Evolutionary conservation across 2,797 vertebrate species (phyloP).

Genomic region (Paramormyrops hopkinsi): DNA sequence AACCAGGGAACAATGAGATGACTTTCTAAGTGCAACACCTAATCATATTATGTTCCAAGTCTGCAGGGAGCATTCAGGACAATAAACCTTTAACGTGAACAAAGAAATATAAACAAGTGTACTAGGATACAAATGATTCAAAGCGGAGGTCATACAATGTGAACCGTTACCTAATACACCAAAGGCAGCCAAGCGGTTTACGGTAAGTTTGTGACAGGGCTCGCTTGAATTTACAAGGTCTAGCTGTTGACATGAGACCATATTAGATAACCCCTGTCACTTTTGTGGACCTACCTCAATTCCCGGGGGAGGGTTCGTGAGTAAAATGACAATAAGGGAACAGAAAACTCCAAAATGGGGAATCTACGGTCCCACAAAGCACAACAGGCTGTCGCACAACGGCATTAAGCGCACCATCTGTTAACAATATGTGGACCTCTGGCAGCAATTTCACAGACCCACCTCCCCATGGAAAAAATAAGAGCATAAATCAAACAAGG

Average conservation of each 20-base stretch:
- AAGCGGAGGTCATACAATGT: neutral
- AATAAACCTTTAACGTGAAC: neutral
- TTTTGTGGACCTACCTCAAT: neutral
- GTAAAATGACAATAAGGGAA: neutral
- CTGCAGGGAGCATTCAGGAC: neutral
- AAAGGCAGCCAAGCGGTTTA: neutral
- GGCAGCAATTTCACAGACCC: neutral
- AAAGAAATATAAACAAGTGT: conserved; percentile 1
- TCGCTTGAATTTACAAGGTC: neutral
- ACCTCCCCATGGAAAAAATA: neutral
- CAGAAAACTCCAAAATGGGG: neutral
- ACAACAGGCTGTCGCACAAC: neutral
- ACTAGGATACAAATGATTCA: neutral
- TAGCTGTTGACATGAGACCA: neutral
- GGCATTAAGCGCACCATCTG: neutral
- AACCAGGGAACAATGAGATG: neutral
- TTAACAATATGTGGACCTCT: conserved; percentile 11
- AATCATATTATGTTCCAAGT: neutral
- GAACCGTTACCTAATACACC: neutral
- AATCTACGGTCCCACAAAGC: neutral
- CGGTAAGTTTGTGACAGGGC: neutral
- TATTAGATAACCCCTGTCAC: neutral
- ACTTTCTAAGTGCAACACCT: neutral
- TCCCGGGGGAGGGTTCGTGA: neutral
- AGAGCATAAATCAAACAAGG: neutral